Evolutionary conservation across 2,113 vertebrate genomes (phyloP).

Genomic region (Pteropus alecto): DNA sequence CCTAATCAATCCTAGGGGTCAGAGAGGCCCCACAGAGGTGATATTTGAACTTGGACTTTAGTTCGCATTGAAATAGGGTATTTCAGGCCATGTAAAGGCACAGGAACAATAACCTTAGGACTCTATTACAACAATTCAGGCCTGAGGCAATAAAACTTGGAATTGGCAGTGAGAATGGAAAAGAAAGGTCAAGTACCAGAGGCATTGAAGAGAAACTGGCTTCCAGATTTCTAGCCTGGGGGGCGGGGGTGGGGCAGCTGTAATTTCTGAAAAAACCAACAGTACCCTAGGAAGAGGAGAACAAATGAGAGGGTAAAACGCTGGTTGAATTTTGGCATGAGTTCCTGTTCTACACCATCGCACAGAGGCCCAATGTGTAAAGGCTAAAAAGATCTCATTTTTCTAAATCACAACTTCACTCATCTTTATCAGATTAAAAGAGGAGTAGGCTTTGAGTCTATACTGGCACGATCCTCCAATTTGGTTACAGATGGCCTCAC

Average conservation of each 20-base stretch:
- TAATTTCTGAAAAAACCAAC: neutral
- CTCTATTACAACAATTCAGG: neutral
- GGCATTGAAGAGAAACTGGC: neutral
- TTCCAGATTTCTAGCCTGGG: neutral
- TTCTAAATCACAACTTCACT: neutral
- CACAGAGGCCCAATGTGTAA: neutral
- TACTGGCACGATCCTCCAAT: neutral
- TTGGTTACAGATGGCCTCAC: neutral
- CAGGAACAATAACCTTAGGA: neutral
- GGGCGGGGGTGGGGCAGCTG: neutral
- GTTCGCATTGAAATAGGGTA: neutral
- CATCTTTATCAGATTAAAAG: neutral
- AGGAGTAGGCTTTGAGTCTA: neutral
- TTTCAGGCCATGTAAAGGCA: neutral
- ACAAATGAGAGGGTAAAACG: neutral
- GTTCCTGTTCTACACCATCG: neutral
- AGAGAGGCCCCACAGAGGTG: neutral
- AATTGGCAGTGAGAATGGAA: slow-evolving; percentile 46
- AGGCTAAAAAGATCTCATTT: neutral
- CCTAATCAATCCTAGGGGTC: neutral
- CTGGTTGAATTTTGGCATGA: neutral
- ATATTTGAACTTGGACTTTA: neutral
- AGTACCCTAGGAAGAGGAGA: neutral
- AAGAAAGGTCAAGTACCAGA: neutral
- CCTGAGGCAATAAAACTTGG: neutral